phyloP scores from a whole-genome alignment of 2,888 invertebrate genomes.

The Piscicola geometra region DNA sequence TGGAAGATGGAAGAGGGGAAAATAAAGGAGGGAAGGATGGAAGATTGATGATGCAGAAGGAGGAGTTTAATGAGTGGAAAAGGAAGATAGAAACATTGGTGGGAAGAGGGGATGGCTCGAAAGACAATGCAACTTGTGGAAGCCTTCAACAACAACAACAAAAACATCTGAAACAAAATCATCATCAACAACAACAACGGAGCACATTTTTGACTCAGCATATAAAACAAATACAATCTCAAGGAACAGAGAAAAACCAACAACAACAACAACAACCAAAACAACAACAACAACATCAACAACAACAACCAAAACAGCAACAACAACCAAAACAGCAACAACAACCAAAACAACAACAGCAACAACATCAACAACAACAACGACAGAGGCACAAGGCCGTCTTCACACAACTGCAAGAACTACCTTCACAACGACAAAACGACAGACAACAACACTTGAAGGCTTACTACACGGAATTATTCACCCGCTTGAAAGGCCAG shows the following conservation, averaged over 20 bases:
- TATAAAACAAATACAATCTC: neutral
- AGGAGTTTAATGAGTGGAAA: neutral
- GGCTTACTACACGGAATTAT: too few relatives aligned
- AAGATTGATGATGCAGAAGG: conserved; percentile 26
- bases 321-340: neutral
- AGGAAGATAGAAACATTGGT: neutral
- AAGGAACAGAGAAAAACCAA: neutral
- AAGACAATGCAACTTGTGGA: neutral
- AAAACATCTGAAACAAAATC: neutral
- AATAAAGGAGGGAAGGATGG: conserved; percentile 16
- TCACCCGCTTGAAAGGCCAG: too few relatives aligned
- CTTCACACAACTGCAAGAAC: neutral
- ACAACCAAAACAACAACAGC: neutral
- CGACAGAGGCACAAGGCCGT: neutral
- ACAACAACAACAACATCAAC: neutral
- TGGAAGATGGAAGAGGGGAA: conserved; percentile 28
- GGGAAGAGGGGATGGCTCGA: neutral
- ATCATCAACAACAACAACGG: neutral
- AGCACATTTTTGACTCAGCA: neutral
- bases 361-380: neutral
- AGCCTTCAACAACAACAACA: neutral
- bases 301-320: conserved; percentile 5
- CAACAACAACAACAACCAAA: neutral
- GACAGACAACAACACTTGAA: too few relatives aligned
- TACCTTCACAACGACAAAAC: too few relatives aligned